Conservation (phyloP, 2,797 vertebrate species). For the Chloroceryle amazona region DNA sequence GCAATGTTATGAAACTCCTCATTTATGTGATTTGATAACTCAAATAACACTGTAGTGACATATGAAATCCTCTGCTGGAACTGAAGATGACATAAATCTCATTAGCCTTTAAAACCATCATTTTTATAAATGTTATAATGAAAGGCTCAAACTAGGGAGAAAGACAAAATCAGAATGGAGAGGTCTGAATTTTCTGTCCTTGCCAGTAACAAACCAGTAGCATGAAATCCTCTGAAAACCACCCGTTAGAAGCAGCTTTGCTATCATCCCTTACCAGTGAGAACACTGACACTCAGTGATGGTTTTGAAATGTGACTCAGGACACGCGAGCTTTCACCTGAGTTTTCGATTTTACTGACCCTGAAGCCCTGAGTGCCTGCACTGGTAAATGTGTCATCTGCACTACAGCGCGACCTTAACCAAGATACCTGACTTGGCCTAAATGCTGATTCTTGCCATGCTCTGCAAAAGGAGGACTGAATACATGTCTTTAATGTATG, state of each 20-base stretch:
- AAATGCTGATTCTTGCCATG: neutral
- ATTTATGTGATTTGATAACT: neutral
- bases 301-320: neutral
- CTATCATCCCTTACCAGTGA: neutral
- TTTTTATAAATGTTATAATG: slow-evolving; percentile 46
- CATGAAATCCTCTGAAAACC: slow-evolving; percentile 56
- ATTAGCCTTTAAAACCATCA: slow-evolving; percentile 53
- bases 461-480: neutral
- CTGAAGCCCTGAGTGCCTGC: neutral
- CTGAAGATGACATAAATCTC: slow-evolving; percentile 31
- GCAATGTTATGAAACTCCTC: slow-evolving; percentile 25
- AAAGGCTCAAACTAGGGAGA: slow-evolving; percentile 4
- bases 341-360: neutral
- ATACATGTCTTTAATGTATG: rapidly evolving
- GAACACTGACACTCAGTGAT: neutral
- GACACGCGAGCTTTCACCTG: neutral
- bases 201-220: slow-evolving; percentile 47
- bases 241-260: neutral
- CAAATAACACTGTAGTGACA: neutral
- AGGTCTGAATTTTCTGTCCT: slow-evolving; percentile 45
- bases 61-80: neutral
- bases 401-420: rapidly evolving
- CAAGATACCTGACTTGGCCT: neutral
- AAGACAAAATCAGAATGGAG: slow-evolving; percentile 76
- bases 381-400: neutral